Evolutionary conservation across 1,140 invertebrate genomes (phyloP).

Genomic region (Sitobion miscanthi): DNA sequence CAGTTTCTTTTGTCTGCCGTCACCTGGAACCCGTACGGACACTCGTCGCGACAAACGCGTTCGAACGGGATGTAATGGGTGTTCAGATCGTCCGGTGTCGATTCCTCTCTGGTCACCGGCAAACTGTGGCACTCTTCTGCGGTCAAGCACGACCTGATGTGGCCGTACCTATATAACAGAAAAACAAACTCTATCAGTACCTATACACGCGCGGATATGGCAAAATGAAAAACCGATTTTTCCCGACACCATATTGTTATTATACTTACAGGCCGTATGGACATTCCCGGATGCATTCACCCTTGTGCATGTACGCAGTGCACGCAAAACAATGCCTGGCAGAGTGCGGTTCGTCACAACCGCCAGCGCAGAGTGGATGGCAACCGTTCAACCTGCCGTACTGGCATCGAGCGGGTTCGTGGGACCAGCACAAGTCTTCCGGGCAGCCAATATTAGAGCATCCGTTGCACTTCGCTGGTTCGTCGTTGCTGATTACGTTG

Average conservation of each 20-base stretch:
- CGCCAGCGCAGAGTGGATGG: conserved; percentile 59
- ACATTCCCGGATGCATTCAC: conserved; percentile 59
- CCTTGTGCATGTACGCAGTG: conserved; percentile 55
- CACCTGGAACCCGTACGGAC: conserved; percentile 71
- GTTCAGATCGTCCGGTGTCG: conserved; percentile 59
- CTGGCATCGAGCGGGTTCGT: conserved; percentile 56
- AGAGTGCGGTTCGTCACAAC: conserved; percentile 58
- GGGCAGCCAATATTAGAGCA: conserved; percentile 44
- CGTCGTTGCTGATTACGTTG: conserved; percentile 39
- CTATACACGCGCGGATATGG: no score
- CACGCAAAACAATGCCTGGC: conserved; percentile 58
- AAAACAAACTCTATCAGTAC: not conserved
- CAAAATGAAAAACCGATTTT: no score
- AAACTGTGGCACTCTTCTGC: conserved; percentile 72
- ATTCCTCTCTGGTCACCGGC: conserved; percentile 63
- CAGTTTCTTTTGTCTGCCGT: conserved; percentile 29
- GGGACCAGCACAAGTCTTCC: conserved; percentile 58
- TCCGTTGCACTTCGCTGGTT: conserved; percentile 25
- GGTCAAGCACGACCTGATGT: conserved; percentile 73
- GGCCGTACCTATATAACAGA: conserved; percentile 54
- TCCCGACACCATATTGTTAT: no score
- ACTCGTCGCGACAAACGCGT: conserved; percentile 74
- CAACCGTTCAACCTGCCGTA: conserved; percentile 57
- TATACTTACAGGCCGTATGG: conserved; percentile 58
- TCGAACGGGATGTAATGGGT: conserved; percentile 65